Percentiles rank a stretch among this genome's conserved stretches.
These are phyloP conservation scores for Rambutsinella grinnellia DNA, from an alignment of 2,888 invertebrate genomes.

Conservation along the genomic window DNA sequence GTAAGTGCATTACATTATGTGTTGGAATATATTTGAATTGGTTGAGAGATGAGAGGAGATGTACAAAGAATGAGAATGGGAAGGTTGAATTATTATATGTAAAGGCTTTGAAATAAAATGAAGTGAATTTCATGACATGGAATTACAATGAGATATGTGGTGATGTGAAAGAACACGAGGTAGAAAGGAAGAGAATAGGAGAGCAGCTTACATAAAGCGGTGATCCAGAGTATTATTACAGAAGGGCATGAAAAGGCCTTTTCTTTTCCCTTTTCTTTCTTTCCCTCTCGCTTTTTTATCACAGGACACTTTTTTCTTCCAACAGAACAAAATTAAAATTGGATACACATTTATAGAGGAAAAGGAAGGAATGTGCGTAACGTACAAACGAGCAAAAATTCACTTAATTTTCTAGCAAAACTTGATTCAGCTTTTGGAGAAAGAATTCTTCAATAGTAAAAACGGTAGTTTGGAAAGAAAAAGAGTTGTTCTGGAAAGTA, in stretches of 20 bases:
- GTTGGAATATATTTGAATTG: neutral
- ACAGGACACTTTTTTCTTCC: neutral
- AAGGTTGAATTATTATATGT: slow-evolving; percentile 3
- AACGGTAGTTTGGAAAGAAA: neutral
- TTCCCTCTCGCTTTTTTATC: neutral
- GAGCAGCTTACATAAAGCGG: neutral
- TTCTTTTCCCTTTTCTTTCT: neutral
- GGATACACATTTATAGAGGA: slow-evolving; percentile 23
- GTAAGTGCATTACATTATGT: neutral
- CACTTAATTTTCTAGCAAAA: slow-evolving; percentile 18
- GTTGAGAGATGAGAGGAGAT: neutral
- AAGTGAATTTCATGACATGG: slow-evolving; percentile 42
- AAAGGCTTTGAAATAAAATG: slow-evolving; percentile 42
- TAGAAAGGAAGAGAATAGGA: neutral
- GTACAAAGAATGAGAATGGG: slow-evolving; percentile 2
- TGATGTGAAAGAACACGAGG: slow-evolving; percentile 23
- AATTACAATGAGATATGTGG: slow-evolving; percentile 44
- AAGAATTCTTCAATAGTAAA: no score
- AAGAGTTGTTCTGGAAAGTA: no score
- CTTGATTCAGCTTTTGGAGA: no score
- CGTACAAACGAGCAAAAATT: slow-evolving; percentile 11
- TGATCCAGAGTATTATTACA: neutral
- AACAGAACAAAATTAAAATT: slow-evolving; percentile 14
- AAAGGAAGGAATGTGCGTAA: slow-evolving; percentile 13
- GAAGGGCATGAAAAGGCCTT: slow-evolving; percentile 6